Percentiles rank a stretch among this genome's conserved stretches.
These are phyloP conservation scores for Globodera rostochiensis DNA, from an alignment of 1,140 invertebrate genomes.

Conservation along the genomic window DNA sequence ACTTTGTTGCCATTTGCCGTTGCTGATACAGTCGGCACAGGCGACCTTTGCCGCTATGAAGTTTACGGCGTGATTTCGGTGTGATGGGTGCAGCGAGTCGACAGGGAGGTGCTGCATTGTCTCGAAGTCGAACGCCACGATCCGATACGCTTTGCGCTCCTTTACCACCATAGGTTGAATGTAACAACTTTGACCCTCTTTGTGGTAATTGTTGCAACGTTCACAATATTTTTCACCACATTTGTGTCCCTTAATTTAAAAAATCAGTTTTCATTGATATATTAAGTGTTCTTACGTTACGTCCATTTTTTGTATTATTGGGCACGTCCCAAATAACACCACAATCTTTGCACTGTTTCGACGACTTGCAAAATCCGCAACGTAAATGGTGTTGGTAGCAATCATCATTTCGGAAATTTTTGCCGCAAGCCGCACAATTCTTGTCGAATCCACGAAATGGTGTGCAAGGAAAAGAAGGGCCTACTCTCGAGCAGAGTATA, in stretches of 20 bases:
- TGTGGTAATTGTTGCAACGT: not conserved
- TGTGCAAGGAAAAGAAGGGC: not conserved
- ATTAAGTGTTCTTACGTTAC: no score
- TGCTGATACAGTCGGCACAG: not conserved
- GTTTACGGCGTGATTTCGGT: not conserved
- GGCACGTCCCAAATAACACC: not conserved
- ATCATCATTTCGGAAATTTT: not conserved
- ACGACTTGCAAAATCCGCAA: not conserved
- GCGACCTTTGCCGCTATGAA: not conserved
- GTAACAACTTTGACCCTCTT: not conserved
- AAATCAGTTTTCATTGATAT: no score
- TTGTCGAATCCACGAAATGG: not conserved
- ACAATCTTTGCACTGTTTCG: not conserved
- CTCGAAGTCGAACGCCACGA: slow-evolving; percentile 13
- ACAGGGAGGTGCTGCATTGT: not conserved
- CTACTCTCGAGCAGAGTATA: not conserved
- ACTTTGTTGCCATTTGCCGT: not conserved
- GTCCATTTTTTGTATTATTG: no score
- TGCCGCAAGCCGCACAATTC: not conserved
- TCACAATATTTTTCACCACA: not conserved
- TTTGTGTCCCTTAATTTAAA: not conserved
- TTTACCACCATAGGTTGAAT: not conserved
- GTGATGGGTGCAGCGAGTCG: not conserved
- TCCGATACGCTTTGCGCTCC: not conserved
- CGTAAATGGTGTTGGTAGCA: not conserved